These are phyloP conservation scores for Colinus virginianus DNA, from an alignment of 2,113 vertebrate species.

Conservation along the genomic window DNA sequence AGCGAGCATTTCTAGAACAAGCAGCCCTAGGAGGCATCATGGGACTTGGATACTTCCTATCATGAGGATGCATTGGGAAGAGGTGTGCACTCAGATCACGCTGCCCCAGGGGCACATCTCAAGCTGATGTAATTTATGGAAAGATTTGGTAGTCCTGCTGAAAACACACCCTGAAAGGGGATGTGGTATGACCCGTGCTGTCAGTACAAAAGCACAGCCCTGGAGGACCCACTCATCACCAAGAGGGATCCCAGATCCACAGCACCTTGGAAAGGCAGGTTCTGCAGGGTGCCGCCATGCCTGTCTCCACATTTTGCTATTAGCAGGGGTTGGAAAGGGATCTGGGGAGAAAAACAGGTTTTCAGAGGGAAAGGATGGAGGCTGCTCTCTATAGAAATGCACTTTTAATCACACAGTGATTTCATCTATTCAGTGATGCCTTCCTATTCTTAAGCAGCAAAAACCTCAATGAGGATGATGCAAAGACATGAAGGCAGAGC, in stretches of 20 bases:
- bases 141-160: not conserved
- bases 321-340: accelerated
- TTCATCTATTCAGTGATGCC: not conserved
- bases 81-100: not conserved
- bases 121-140: not conserved
- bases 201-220: not conserved
- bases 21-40: not conserved
- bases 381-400: not conserved
- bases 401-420: constrained; percentile 2
- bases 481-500: not conserved
- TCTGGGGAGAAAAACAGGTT: not conserved
- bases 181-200: accelerated
- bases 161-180: not conserved
- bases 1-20: not conserved
- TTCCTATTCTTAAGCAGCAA: not conserved
- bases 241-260: not conserved
- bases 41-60: not conserved
- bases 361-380: not conserved
- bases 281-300: not conserved
- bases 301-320: not conserved
- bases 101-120: not conserved
- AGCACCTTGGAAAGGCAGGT: not conserved
- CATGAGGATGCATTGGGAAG: not conserved
- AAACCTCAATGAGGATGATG: not conserved
- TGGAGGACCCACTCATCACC: not conserved